Percentiles rank a stretch among this genome's conserved stretches.
Conservation (phyloP, 2,797 vertebrate genomes). For the Serranus cabrilla region DNA sequence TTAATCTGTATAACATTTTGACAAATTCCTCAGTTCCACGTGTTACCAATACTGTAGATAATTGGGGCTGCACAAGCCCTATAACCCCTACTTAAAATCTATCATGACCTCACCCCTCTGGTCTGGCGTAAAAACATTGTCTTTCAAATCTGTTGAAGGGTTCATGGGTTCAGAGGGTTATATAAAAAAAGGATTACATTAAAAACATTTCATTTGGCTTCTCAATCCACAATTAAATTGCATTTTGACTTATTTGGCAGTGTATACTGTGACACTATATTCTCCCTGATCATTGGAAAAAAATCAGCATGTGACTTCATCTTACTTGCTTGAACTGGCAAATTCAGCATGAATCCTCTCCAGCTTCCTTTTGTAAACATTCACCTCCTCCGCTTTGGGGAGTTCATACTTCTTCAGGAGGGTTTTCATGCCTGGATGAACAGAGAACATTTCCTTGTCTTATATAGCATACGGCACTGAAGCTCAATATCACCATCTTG, state of each 20-base stretch:
- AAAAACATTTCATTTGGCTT: background rate
- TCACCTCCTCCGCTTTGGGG: conserved; percentile 90
- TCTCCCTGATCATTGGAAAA: background rate
- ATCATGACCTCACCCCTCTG: no score
- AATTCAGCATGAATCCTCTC: conserved; percentile 93
- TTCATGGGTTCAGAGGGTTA: no score
- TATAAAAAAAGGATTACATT: background rate
- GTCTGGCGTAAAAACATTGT: no score
- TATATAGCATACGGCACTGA: accelerated
- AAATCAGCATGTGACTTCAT: background rate
- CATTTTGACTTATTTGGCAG: background rate
- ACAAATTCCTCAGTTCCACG: no score
- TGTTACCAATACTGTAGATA: no score
- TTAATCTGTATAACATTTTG: no score
- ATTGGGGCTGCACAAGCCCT: no score
- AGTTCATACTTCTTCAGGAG: conserved; percentile 93
- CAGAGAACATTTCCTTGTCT: background rate
- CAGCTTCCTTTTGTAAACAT: conserved; percentile 90
- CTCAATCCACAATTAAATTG: background rate
- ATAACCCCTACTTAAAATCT: no score
- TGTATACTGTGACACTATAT: background rate
- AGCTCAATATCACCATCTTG: conserved; percentile 50
- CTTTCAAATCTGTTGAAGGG: no score
- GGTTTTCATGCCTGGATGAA: conserved; percentile 89
- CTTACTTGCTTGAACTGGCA: conserved; percentile 85